phyloP scores from a whole-genome alignment of 2,888 invertebrate genomes.

The Drosophila nr. fundita region DNA sequence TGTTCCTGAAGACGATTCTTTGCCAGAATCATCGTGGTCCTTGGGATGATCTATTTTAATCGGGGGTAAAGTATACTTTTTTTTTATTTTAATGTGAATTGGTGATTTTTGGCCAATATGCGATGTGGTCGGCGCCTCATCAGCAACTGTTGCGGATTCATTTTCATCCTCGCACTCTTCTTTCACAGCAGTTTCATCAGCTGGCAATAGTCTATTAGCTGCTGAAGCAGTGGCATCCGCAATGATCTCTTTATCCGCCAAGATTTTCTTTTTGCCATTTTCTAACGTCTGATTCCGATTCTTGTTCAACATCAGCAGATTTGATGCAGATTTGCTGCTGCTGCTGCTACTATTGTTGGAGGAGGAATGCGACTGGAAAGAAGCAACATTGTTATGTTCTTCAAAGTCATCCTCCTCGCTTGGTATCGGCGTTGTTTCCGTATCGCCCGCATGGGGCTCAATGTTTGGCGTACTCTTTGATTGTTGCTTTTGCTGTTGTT shows the following conservation, averaged over 20 bases:
- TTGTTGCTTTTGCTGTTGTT: slow-evolving; percentile 58
- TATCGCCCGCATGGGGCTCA: slow-evolving; percentile 46
- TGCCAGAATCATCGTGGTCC: background rate
- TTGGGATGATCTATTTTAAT: background rate
- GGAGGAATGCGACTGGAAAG: slow-evolving; percentile 41
- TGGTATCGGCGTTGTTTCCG: slow-evolving; percentile 38
- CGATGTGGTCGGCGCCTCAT: slow-evolving; percentile 30
- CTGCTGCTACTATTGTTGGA: slow-evolving; percentile 10
- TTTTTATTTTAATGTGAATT: slow-evolving; percentile 3
- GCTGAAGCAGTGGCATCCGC: background rate
- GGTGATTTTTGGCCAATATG: background rate
- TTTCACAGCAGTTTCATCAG: slow-evolving; percentile 6
- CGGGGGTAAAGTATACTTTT: background rate
- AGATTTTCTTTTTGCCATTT: slow-evolving; percentile 28
- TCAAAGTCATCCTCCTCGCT: slow-evolving; percentile 61
- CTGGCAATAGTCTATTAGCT: background rate
- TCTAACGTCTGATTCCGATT: slow-evolving; percentile 16
- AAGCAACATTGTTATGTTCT: slow-evolving; percentile 30
- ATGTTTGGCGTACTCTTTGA: slow-evolving; percentile 60
- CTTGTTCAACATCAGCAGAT: slow-evolving; percentile 6
- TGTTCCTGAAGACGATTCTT: background rate
- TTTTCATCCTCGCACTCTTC: background rate
- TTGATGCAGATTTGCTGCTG: slow-evolving; percentile 6
- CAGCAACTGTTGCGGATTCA: background rate
- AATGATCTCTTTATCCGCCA: background rate